Conservation (phyloP, 2,797 vertebrate species). For the Myotis findleyi region DNA sequence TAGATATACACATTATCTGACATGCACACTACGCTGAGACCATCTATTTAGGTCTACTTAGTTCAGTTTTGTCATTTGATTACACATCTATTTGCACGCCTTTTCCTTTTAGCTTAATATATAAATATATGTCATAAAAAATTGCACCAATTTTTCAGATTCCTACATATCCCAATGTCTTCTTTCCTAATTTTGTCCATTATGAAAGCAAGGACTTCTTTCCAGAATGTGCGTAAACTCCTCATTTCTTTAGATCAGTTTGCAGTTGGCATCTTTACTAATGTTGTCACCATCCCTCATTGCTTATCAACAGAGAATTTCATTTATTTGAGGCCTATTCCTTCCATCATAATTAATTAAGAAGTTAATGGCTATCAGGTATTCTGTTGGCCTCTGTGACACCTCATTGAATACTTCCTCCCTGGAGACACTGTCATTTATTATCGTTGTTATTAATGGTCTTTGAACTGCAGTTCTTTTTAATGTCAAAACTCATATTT, state of each 20-base stretch:
- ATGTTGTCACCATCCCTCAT: neutral
- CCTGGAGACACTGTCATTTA: slow-evolving; percentile 62
- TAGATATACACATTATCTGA: neutral
- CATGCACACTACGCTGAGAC: accelerated
- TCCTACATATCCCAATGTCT: neutral
- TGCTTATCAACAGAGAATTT: slow-evolving; percentile 22
- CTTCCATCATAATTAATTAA: slow-evolving; percentile 72
- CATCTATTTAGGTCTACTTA: neutral
- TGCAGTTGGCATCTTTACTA: neutral
- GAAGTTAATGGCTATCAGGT: slow-evolving; percentile 64
- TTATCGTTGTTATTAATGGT: slow-evolving; percentile 52
- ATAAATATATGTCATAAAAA: neutral
- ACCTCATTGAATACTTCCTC: slow-evolving; percentile 66
- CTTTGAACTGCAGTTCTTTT: slow-evolving; percentile 44
- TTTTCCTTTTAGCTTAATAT: neutral
- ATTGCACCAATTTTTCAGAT: neutral
- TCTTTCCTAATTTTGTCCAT: neutral
- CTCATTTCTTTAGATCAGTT: neutral
- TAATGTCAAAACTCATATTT: slow-evolving; percentile 64
- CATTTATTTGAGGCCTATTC: slow-evolving; percentile 5
- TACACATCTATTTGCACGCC: neutral
- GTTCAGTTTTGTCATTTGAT: neutral
- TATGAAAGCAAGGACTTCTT: neutral
- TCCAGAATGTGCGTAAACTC: neutral
- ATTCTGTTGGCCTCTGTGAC: slow-evolving; percentile 58